Conservation (phyloP, 2,113 vertebrate species). For the Spea bombifrons region DNA sequence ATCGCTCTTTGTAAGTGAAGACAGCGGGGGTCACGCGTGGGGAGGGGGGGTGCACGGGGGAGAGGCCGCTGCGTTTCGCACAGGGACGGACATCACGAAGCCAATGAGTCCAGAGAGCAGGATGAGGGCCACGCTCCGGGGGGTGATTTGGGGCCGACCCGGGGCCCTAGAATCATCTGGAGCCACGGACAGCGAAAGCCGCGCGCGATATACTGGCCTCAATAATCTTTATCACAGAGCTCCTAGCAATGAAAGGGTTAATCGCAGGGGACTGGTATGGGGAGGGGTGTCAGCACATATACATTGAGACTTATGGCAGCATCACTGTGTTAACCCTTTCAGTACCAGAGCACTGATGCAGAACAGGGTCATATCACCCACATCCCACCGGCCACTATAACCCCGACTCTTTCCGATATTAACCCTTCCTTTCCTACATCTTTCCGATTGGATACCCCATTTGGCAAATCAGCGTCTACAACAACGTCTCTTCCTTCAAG, state of each 20-base stretch:
- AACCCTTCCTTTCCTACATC: background rate
- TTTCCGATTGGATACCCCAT: background rate
- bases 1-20: too few species aligned
- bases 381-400: background rate
- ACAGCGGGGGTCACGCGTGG: too few species aligned
- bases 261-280: background rate
- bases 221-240: background rate
- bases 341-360: background rate
- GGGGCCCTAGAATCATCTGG: background rate
- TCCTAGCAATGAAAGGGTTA: slow-evolving; percentile 1
- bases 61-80: too few species aligned
- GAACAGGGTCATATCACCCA: background rate
- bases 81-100: too few species aligned
- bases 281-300: background rate
- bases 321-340: background rate
- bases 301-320: background rate
- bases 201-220: background rate
- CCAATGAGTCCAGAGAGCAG: too few species aligned
- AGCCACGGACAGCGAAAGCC: background rate
- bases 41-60: too few species aligned
- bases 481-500: background rate
- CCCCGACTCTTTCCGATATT: background rate
- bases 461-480: background rate
- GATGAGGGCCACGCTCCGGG: too few species aligned
- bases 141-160: too few species aligned